A percentile compares a stretch with the other conserved stretches of the same genome.
Evolutionary conservation across 2,888 invertebrate genomes (phyloP).

Genomic region (Cremastinae sp.): DNA sequence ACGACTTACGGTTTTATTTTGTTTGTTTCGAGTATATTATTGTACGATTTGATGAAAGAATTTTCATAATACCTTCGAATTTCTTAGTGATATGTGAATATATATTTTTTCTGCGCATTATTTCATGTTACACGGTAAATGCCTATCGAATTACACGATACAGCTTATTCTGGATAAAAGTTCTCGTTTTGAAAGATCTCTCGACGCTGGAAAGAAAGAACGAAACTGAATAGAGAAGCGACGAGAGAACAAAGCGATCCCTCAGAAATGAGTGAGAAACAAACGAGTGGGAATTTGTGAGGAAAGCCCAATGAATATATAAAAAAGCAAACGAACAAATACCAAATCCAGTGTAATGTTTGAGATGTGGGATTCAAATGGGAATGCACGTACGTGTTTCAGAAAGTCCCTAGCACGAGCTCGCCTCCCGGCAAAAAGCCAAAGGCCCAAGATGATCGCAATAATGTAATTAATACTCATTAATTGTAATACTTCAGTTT

Average conservation of each 20-base stretch:
- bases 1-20: too few species aligned
- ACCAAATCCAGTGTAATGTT: conserved; percentile 62
- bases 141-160: not conserved
- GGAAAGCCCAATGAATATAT: conserved; percentile 29
- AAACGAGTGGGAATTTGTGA: conserved; percentile 54
- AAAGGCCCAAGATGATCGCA: conserved; percentile 79
- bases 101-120: conserved; percentile 23
- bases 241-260: conserved; percentile 23
- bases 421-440: conserved; percentile 79
- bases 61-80: not conserved
- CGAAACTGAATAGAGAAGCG: conserved; percentile 28
- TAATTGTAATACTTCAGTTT: conserved; percentile 76
- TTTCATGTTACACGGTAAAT: conserved; percentile 30
- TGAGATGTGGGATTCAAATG: conserved; percentile 70
- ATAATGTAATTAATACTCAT: conserved; percentile 80
- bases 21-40: too few species aligned
- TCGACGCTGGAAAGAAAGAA: conserved; percentile 7
- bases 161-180: conserved; percentile 12
- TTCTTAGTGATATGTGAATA: not conserved
- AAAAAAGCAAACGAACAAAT: conserved; percentile 7
- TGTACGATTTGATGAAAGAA: not conserved
- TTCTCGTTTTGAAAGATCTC: conserved; percentile 14
- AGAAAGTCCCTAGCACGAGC: conserved; percentile 79
- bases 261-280: conserved; percentile 38
- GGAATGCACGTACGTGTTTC: conserved; percentile 79